These are phyloP conservation scores for Chloroceryle amazona DNA, from an alignment of 2,797 vertebrate genomes.

Conservation along the genomic window DNA sequence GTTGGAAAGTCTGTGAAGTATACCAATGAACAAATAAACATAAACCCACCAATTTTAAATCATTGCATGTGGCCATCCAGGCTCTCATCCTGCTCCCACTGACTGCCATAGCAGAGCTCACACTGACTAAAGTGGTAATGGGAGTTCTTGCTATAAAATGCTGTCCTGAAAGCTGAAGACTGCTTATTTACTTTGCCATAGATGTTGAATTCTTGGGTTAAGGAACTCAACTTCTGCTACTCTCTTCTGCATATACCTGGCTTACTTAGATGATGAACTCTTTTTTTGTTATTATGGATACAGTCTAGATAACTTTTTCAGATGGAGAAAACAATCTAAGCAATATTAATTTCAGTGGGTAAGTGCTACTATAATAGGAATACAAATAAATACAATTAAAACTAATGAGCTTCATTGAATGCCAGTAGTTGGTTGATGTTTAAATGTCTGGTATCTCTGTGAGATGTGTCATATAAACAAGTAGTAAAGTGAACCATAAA, in stretches of 20 bases:
- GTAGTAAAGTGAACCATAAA: slow-evolving; percentile 22
- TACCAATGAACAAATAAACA: neutral
- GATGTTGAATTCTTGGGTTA: neutral
- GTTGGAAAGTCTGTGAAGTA: neutral
- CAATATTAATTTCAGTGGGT: neutral
- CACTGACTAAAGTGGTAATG: neutral
- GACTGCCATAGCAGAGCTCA: neutral
- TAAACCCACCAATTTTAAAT: neutral
- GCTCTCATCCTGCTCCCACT: neutral
- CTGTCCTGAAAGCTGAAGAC: neutral
- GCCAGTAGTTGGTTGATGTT: neutral
- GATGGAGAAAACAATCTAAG: neutral
- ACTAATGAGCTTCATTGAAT: slow-evolving; percentile 5
- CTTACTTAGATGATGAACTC: neutral
- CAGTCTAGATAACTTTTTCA: neutral
- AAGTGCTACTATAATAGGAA: neutral
- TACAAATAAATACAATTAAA: slow-evolving; percentile 36
- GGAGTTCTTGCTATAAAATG: neutral
- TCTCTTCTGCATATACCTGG: neutral
- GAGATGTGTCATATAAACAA: slow-evolving; percentile 35
- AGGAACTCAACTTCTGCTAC: neutral
- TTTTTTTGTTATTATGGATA: neutral
- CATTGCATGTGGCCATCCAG: neutral
- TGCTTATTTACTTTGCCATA: neutral
- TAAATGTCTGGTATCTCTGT: neutral